These are phyloP conservation scores for Poecilus cupreus DNA, from an alignment of 2,888 invertebrate species.

Conservation along the genomic window DNA sequence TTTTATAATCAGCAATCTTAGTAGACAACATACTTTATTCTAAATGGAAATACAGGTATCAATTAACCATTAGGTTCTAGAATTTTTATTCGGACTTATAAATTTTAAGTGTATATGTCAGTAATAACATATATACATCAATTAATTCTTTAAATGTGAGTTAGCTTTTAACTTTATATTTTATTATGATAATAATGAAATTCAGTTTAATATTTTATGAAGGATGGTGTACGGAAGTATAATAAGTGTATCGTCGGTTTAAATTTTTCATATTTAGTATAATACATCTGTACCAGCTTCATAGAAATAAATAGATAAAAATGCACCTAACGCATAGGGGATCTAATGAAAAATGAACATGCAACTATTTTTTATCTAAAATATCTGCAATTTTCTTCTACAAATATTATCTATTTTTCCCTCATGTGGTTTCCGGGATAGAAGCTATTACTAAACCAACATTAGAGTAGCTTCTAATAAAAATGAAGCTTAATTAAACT, in stretches of 20 bases:
- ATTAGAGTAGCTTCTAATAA: neutral
- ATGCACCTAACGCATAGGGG: slow-evolving; percentile 2
- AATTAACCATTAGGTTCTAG: too few relatives aligned
- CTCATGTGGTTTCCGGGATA: slow-evolving; percentile 48
- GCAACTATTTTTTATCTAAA: neutral
- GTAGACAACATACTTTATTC: too few relatives aligned
- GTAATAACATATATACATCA: too few relatives aligned
- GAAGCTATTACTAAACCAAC: slow-evolving; percentile 31
- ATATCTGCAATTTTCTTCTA: neutral
- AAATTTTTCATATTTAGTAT: neutral
- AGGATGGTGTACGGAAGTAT: too few relatives aligned
- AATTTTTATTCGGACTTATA: too few relatives aligned
- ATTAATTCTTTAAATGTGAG: too few relatives aligned
- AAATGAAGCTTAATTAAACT: slow-evolving; percentile 21
- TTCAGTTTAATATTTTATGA: too few relatives aligned
- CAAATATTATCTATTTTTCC: slow-evolving; percentile 50
- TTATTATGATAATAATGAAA: too few relatives aligned
- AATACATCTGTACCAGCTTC: slow-evolving; percentile 32
- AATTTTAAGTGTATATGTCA: too few relatives aligned
- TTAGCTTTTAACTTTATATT: too few relatives aligned
- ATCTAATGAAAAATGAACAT: slow-evolving; percentile 31
- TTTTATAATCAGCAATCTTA: too few relatives aligned
- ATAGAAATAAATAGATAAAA: neutral
- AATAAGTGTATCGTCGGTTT: neutral
- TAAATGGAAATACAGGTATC: too few relatives aligned